These are phyloP conservation scores for Hystrix cristata DNA, from an alignment of 2,113 vertebrate species.

Conservation along the genomic window DNA sequence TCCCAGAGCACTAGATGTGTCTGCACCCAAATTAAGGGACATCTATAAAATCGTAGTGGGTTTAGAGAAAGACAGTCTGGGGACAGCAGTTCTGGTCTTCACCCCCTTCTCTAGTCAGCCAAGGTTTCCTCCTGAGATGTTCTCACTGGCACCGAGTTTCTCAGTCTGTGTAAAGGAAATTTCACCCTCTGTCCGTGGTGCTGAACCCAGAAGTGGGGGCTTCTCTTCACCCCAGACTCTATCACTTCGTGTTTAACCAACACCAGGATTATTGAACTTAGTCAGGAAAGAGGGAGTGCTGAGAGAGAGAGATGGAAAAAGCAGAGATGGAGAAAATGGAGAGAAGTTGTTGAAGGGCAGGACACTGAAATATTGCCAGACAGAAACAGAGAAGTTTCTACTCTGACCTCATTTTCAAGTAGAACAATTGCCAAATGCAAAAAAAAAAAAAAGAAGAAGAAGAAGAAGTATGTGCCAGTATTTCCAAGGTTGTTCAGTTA, in stretches of 20 bases:
- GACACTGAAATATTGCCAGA: neutral
- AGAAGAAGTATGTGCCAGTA: neutral
- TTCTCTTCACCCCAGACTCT: neutral
- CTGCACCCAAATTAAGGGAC: neutral
- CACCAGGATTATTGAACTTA: neutral
- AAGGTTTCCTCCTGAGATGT: neutral
- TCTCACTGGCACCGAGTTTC: neutral
- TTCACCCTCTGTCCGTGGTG: too few species aligned
- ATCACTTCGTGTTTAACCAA: neutral
- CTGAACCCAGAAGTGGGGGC: neutral
- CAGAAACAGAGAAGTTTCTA: neutral
- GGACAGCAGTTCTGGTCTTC: neutral
- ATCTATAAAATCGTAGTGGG: neutral
- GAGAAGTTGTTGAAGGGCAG: neutral
- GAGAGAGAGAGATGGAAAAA: neutral
- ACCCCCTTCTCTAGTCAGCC: neutral
- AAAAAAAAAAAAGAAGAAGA: neutral
- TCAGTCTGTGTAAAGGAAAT: neutral
- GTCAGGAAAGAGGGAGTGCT: neutral
- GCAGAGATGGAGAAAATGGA: neutral
- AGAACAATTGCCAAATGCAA: neutral
- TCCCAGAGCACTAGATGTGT: neutral
- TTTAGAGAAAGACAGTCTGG: neutral
- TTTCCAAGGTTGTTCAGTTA: neutral
- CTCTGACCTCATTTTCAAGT: conserved; percentile 8